Conservation (phyloP, 1,140 invertebrate genomes). For the Drosophila pectinifera region DNA sequence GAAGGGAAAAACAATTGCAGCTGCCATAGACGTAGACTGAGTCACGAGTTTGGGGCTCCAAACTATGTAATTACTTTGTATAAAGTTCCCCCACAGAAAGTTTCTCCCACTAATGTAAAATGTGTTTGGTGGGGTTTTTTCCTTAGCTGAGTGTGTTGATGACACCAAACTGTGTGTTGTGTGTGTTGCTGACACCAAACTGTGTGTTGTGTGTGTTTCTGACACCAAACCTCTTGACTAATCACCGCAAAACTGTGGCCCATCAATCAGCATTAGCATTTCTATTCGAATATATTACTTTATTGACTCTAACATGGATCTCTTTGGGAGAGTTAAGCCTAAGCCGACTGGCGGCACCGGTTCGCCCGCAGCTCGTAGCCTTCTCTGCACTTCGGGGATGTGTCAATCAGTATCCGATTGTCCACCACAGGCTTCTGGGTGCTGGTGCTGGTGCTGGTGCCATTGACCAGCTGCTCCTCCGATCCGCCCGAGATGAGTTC, state of each 20-base stretch:
- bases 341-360: conserved; percentile 57
- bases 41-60: conserved; percentile 12
- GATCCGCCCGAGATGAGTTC: not conserved
- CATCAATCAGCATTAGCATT: conserved; percentile 13
- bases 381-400: conserved; percentile 30
- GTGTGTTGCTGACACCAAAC: too few relatives aligned
- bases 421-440: conserved; percentile 33
- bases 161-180: too few relatives aligned
- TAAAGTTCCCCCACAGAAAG: conserved; percentile 10
- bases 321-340: conserved; percentile 13
- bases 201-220: too few relatives aligned
- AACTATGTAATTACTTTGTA: conserved; percentile 16
- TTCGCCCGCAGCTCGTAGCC: conserved; percentile 53
- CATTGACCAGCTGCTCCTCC: conserved; percentile 7
- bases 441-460: conserved; percentile 24
- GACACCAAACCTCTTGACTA: conserved; percentile 12
- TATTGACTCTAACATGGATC: conserved; percentile 30
- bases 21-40: conserved; percentile 11
- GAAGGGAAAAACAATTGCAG: conserved; percentile 12
- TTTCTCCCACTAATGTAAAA: conserved; percentile 22
- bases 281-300: conserved; percentile 27
- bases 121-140: conserved; percentile 14
- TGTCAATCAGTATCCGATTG: conserved; percentile 63
- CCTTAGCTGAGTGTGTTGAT: too few relatives aligned
- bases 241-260: conserved; percentile 4